Evolutionary conservation across 2,888 invertebrate species (phyloP).

Genomic region (Ochropacha duplaris): DNA sequence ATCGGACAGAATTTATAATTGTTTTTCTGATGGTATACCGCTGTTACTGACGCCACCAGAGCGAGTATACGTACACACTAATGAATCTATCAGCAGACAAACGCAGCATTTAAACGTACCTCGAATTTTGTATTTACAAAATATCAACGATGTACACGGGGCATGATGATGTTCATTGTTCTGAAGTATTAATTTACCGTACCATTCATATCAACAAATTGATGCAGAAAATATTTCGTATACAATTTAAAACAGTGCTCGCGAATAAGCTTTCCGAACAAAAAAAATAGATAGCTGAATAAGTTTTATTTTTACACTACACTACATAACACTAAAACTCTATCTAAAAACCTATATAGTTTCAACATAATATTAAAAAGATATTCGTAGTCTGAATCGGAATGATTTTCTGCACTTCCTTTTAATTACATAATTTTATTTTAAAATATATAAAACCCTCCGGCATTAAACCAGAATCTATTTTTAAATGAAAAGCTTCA

Average conservation of each 20-base stretch:
- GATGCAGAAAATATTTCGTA: not conserved
- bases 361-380: no score
- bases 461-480: no score
- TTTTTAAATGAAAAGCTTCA: not conserved
- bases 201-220: not conserved
- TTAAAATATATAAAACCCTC: no score
- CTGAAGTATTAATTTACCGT: not conserved
- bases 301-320: no score
- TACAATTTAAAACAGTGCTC: no score
- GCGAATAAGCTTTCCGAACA: no score
- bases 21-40: constrained; percentile 14
- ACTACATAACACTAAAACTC: no score
- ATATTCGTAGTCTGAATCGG: no score
- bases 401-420: no score
- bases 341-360: no score
- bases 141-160: not conserved
- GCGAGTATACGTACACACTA: not conserved
- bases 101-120: not conserved
- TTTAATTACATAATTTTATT: no score
- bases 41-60: not conserved
- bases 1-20: constrained; percentile 14
- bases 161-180: not conserved
- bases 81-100: not conserved
- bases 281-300: no score
- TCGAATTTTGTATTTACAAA: not conserved